Base-by-base conservation (phyloP, 2,797 vertebrate genomes). In the Coranthus polyacanthus region DNA sequence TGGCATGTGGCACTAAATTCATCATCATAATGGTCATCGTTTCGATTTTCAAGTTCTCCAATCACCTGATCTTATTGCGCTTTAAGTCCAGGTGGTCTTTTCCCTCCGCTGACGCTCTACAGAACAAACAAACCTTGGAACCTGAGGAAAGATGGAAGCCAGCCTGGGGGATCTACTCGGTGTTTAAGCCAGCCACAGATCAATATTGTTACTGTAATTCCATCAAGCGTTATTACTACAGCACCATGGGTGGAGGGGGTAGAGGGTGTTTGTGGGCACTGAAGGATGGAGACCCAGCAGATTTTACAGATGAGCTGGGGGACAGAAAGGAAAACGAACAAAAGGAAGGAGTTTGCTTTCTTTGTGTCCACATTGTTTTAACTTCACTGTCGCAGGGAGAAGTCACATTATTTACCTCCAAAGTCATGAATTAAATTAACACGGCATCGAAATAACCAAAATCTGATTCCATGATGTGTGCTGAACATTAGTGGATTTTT, bases 191-290 rank as follows among this genome's bases (percentile, higher is more conserved):
- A 38, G 56, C 56, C 51, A 8, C 71, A 75, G 80, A 88, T 87
- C 83, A 83, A 89, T 87, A 86, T 83, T 89, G 81, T 75, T 42
- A 63, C 77, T 79, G 81, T 82, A 84, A 81, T 77, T 83, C 71
- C 72, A 86, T 77, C 81, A 84, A 37, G 22, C 43, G 6, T 61
- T 62, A 71, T 78, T 64, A 68, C 75, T 50, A 10, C 24, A 55
- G 65, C 61, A 71, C 62, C 38, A 38, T 0, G 20, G 44, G 4
- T 17, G 42, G 45, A 41, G 51, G 41, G 4, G 46, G 38, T 0
- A 5, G 46, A 21, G 45, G 51, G 63, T 39, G 66, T 60, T 55
- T 56, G 55, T n/a, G 55, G 24, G 60, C 36, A 59, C 38, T 8
- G 46, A 42, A 47, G 51, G 55, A 38, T 13, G 18, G 52, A 68